These are phyloP conservation scores for Heliconius erato DNA, from an alignment of 2,888 invertebrate genomes.

Conservation along the genomic window DNA sequence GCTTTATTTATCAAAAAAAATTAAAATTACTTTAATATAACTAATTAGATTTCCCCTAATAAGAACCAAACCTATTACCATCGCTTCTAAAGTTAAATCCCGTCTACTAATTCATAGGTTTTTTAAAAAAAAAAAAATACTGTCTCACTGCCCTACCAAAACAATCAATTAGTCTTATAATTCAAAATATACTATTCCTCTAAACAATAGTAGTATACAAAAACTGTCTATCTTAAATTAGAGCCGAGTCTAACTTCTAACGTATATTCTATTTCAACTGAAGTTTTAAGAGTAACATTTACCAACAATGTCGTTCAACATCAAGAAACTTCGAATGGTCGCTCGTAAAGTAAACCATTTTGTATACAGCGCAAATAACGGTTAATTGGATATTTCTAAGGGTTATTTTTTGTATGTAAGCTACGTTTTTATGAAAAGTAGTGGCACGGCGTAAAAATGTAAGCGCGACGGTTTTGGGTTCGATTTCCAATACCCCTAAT, in stretches of 20 bases:
- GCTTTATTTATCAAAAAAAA: neutral
- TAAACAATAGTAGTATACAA: neutral
- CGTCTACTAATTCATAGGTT: no score
- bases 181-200: neutral
- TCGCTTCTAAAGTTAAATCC: no score
- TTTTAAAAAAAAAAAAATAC: no score
- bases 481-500: no score
- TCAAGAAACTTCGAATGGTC: conserved; percentile 28
- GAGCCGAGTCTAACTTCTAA: conserved; percentile 3
- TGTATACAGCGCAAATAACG: conserved; percentile 22
- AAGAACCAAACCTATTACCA: neutral
- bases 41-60: neutral
- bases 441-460: no score
- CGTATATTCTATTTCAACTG: neutral
- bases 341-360: conserved; percentile 24
- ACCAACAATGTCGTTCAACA: conserved; percentile 31
- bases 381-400: conserved; percentile 14
- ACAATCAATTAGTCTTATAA: neutral
- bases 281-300: conserved; percentile 27
- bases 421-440: neutral
- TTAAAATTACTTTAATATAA: neutral
- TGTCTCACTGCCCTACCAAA: no score
- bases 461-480: no score
- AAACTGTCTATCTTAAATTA: conserved; percentile 16
- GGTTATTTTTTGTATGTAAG: neutral